These are phyloP conservation scores for Tympanuchus pallidicinctus DNA, from an alignment of 2,113 vertebrate species.

Conservation along the genomic window DNA sequence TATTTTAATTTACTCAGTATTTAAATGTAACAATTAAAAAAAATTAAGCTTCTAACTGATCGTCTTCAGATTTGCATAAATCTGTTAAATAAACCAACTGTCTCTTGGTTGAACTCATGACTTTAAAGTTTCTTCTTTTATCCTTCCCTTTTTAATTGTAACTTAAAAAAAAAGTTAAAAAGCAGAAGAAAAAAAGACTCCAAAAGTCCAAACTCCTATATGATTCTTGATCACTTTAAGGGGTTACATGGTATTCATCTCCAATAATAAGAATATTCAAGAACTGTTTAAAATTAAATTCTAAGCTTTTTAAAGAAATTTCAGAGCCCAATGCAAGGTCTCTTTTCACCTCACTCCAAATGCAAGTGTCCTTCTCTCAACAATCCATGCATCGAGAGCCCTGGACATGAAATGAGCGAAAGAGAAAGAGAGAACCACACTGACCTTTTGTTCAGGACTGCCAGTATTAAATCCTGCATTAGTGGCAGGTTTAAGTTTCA, in stretches of 20 bases:
- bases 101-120: neutral
- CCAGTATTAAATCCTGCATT: neutral
- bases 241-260: neutral
- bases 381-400: neutral
- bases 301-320: neutral
- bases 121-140: neutral
- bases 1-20: conserved; percentile 2
- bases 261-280: neutral
- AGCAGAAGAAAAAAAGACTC: neutral
- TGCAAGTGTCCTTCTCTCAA: neutral
- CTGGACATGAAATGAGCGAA: neutral
- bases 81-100: conserved; percentile 1
- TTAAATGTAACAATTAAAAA: conserved; percentile 35
- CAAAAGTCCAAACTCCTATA: neutral
- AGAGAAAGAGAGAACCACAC: neutral
- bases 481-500: conserved; percentile 26
- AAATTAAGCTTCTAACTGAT: neutral
- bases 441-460: neutral
- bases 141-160: neutral
- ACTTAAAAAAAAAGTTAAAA: neutral
- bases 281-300: neutral
- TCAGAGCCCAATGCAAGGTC: neutral
- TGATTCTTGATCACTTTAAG: neutral
- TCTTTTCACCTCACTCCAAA: neutral
- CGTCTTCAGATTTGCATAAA: conserved; percentile 39